Conservation (phyloP, 2,888 invertebrate species). For the Bimastos eiseni region DNA sequence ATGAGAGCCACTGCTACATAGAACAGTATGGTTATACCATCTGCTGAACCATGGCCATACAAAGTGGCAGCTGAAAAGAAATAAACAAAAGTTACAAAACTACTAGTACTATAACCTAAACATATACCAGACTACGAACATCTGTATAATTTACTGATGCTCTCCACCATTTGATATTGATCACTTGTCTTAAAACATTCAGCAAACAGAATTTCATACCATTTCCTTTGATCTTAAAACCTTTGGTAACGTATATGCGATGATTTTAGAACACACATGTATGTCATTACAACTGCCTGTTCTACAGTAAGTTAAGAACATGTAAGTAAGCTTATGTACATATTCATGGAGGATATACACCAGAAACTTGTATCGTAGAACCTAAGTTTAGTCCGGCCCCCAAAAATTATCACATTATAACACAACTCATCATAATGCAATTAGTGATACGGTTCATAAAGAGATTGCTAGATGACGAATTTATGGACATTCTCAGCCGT, state of each 20-base stretch:
- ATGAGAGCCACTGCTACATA: not conserved
- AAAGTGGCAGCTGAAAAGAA: not conserved
- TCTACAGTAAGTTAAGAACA: too few species aligned
- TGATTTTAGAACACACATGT: not conserved
- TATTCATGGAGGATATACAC: too few species aligned
- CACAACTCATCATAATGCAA: too few species aligned
- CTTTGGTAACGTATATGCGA: not conserved
- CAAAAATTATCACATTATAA: too few species aligned
- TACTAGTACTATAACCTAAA: not conserved
- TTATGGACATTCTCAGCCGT: too few species aligned
- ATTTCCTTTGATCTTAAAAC: not conserved
- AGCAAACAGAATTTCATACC: not conserved
- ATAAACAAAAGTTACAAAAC: not conserved
- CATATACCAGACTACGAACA: too few species aligned
- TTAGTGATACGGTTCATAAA: too few species aligned
- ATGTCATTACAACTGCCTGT: not conserved
- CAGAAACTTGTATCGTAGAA: too few species aligned
- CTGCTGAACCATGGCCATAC: not conserved
- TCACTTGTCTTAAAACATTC: not conserved
- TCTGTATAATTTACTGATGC: not conserved
- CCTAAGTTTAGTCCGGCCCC: too few species aligned
- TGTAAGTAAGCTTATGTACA: too few species aligned
- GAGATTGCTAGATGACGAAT: too few species aligned
- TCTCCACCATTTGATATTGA: not conserved
- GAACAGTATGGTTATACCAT: not conserved